Conservation (phyloP, 1,140 invertebrate species). For the Sycobia sp. region DNA sequence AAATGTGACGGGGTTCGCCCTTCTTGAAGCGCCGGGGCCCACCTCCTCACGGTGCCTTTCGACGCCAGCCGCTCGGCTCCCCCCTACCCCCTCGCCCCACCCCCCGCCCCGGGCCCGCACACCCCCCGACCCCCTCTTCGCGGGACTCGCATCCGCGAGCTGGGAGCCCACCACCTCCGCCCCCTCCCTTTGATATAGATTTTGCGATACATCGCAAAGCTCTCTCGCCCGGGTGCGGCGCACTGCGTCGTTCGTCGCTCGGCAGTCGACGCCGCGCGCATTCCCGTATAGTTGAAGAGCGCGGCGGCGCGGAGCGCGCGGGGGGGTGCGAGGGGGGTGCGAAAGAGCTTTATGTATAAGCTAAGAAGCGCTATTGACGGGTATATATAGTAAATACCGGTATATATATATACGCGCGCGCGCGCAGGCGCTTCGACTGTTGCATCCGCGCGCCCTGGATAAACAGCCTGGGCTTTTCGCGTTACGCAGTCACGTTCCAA, state of each 20-base stretch:
- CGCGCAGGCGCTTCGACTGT: conserved; percentile 43
- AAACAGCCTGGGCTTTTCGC: conserved; percentile 42
- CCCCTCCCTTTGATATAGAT: conserved; percentile 54
- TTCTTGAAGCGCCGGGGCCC: conserved; percentile 53
- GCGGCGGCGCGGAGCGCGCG: conserved; percentile 29
- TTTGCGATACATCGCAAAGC: conserved; percentile 59
- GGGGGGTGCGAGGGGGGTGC: conserved; percentile 40
- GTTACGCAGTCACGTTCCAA: conserved; percentile 33
- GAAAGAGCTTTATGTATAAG: conserved; percentile 59
- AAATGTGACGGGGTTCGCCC: conserved; percentile 62
- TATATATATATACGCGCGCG: no score
- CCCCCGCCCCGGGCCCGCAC: conserved; percentile 12
- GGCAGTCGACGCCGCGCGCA: conserved; percentile 37
- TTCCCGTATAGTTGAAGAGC: conserved; percentile 36
- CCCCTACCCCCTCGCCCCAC: conserved; percentile 8
- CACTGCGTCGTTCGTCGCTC: background rate
- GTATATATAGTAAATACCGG: no score
- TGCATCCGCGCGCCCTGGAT: conserved; percentile 43
- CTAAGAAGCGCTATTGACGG: conserved; percentile 59
- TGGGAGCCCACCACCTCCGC: conserved; percentile 3
- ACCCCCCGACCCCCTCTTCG: background rate
- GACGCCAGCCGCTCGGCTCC: conserved; percentile 40
- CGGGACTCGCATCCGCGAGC: conserved; percentile 26
- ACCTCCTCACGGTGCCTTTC: conserved; percentile 42
- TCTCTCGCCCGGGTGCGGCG: conserved; percentile 36